Base-by-base conservation (phyloP, 2,797 vertebrate species). In the Coranthus polyacanthus region DNA sequence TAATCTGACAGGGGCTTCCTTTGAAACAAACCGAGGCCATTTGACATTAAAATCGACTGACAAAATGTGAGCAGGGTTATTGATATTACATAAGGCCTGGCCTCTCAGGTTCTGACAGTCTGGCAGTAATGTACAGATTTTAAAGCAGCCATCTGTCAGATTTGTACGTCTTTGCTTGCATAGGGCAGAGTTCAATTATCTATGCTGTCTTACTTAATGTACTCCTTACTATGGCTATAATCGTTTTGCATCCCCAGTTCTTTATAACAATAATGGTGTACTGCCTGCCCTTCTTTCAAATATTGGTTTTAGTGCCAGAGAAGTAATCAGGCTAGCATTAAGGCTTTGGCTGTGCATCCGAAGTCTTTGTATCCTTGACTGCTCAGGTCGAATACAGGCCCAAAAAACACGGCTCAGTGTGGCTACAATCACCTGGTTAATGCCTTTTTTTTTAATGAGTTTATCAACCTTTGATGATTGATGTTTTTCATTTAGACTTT, bases 261-360 rank as follows among this genome's bases (percentile, higher is more conserved):
- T 79, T 80, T 68, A 51, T 78, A 72, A 67, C 70, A 72, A 71
- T 82, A 77, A 82, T 68, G 63, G 75, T 63, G 58, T 47, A 55
- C 68, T 5, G 36, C 21, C 45, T 78, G 70, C 51, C 73, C 74
- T 68, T 80, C 50, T 68, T 73, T 38, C 67, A 79, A 75, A 88
- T 72, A 81, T 81, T 77, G 56, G 63, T 78, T 77, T 75, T 55
- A 57, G 66, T 80, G 78, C 47, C 77, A 85, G 74, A 69, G 46
- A 43, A 69, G 62, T 75, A 81, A 83, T 88, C 78, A 83, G 72
- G 21, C 24, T 0, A 18, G 50, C 70, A 50, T 73, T 74, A 58
- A 78, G 41, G 43, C 43, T 78, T 79, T 86, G 68, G 54, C 78
- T 67, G 29, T 32, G 50, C 20, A 39, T 71, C 47, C 56, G 42